Base-by-base conservation (phyloP, 2,797 vertebrate genomes). In the Argentina silus region DNA sequence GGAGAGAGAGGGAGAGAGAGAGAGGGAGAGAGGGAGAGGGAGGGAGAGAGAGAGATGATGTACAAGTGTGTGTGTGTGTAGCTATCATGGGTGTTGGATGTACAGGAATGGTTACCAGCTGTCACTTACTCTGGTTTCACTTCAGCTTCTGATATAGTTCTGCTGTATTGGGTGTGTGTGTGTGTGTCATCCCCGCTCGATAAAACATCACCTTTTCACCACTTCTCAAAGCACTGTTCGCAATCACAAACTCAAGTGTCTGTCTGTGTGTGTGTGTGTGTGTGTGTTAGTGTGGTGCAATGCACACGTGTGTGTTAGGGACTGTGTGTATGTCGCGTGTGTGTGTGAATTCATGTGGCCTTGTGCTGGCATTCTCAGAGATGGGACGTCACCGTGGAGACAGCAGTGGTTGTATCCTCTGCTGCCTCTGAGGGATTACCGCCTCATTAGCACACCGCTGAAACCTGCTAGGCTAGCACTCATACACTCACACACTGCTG, bases 111-210 rank as follows among this genome's bases (percentile, higher is more conserved):
- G 47, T 69, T 57, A 56, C 57, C 83, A 79, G 79, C 81, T 81
- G 70, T 64, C 65, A 74, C 59, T 77, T 55, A 77, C 77, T 82
- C 79, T 73, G 69, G 74, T 86, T 85, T 85, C 80, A 79, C 67
- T 53, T 84, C 71, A 72, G 23, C 59, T 73, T 76, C 62, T 68
- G n/a, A 21, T 27, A 59, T 9, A 17, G 23, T 10, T 57, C 60
- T 73, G 68, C 27, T 14, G 57, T 68, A 64, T 61, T 45, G 2
- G 6, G 7, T 19, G 44, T 8, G 9, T 56, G 55, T 23, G 50
- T 6, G 9, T 53, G 67, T 21, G 68, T 71, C 43, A 44, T 43
- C 47, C 36, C 7, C 12, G 11, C 53, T 53, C 61, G 56, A 61
- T 78, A 59, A 51, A 68, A 50, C 55, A 10, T 56, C 55, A 56